Evolutionary conservation across 2,797 vertebrate genomes (phyloP), one percentile per base, ranked within the genome.

Genomic region (Phoebastria nigripes): DNA sequence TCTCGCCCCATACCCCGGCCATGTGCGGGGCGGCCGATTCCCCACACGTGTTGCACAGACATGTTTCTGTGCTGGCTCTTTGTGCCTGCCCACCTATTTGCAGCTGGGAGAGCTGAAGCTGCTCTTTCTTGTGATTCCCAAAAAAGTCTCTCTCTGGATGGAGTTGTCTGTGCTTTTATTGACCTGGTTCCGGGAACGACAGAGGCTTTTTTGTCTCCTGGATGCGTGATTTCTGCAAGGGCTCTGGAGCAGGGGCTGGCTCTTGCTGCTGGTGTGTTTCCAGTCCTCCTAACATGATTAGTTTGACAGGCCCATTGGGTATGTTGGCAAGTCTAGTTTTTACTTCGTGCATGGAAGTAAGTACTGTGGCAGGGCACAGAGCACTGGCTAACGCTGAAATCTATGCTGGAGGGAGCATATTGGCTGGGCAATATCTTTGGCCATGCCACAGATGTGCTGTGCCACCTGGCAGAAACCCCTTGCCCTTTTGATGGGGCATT

Each of bases 161-260:
- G 91, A 92, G 79, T 94, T 82, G 91, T 95, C 94, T 95, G 67
- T 70, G 95, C 78, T 94, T 94, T 96, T 96, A 97, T 94, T 96
- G 94, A 94, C 96, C 83, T 90, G 86, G 95, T 94, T 96, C 94
- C 78, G 62, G 95, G 94, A 96, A 95, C 3, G 29, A 90, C 74
- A 52, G 71, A 87, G 86, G 88, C 81, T 95, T 87, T 94, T 95
- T 90, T 1, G 0, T 90, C 96, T 96, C 73, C 67, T 92, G 83
- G 55, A 52, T 70, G 88, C 37, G 0, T 85, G 94, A 88, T 90
- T 92, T 90, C 91, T 94, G 71, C 62, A 42, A 90, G 76, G 33
- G 79, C 84, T 82, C 69, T 69, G 82, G 82, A 96, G 49, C 78
- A 82, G 44, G 52, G 89, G 76, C 87, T 0, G 0, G 72, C 79